Percentiles rank a stretch among this genome's conserved stretches.
phyloP scores from a whole-genome alignment of 1,140 invertebrate genomes.

The Apis florea region DNA sequence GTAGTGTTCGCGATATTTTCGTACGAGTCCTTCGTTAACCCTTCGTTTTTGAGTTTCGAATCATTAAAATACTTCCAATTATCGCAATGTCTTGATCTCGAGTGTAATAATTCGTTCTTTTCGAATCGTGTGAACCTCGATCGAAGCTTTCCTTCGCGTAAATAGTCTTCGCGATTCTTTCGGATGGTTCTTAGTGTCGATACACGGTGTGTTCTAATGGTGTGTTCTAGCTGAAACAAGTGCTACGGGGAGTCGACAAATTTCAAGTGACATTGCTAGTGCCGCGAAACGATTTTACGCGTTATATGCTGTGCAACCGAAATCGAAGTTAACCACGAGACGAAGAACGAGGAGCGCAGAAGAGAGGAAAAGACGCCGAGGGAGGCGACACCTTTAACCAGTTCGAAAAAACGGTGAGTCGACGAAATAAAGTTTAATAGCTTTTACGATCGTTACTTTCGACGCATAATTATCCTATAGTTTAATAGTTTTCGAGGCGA shows the following conservation, averaged over 20 bases:
- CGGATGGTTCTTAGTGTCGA: too few relatives aligned
- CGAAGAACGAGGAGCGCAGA: not conserved
- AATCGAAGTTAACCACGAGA: constrained; percentile 5
- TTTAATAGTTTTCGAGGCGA: not conserved
- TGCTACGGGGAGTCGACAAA: not conserved
- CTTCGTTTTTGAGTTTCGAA: too few relatives aligned
- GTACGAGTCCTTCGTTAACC: too few relatives aligned
- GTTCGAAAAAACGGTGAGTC: constrained; percentile 64
- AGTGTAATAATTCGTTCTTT: too few relatives aligned
- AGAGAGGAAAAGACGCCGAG: constrained; percentile 27
- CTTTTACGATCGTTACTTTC: constrained; percentile 27
- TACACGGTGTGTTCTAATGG: not conserved
- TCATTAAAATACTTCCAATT: too few relatives aligned
- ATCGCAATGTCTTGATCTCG: too few relatives aligned
- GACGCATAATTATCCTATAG: not conserved
- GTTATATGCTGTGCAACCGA: constrained; percentile 16
- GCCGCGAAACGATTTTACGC: constrained; percentile 38
- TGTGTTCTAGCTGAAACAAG: not conserved
- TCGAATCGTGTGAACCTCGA: not conserved
- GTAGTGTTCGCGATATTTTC: too few relatives aligned
- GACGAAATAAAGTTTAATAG: constrained; percentile 62
- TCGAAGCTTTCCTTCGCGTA: not conserved
- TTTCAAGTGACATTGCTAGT: constrained; percentile 42
- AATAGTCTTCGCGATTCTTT: too few relatives aligned
- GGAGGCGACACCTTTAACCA: constrained; percentile 46